A percentile compares a stretch with the other conserved stretches of the same genome.
These are phyloP conservation scores for Sebastes cheni DNA, from an alignment of 2,797 vertebrate genomes.

Conservation along the genomic window DNA sequence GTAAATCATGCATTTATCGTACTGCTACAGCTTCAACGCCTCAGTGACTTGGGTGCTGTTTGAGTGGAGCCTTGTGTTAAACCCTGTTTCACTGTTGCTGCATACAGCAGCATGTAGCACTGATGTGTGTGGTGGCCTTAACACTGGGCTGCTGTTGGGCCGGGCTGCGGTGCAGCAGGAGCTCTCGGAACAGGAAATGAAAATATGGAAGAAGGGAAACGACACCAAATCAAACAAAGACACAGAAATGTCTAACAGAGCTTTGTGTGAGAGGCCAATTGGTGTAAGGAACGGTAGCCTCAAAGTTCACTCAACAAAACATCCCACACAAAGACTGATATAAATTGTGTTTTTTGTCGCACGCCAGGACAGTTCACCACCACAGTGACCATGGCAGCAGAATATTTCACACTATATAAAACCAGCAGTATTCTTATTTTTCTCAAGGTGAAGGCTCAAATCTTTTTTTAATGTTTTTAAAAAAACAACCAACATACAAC, in stretches of 20 bases:
- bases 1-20: not conserved
- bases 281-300: not conserved
- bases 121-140: not conserved
- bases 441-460: not conserved
- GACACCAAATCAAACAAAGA: constrained; percentile 34
- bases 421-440: not conserved
- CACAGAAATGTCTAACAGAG: not conserved
- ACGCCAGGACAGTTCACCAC: not conserved
- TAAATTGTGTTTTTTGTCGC: not conserved
- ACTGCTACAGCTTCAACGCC: not conserved
- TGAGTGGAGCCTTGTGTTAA: not conserved
- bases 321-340: not conserved
- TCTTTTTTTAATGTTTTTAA: not conserved
- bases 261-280: not conserved
- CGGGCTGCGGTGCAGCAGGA: not conserved
- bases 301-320: not conserved
- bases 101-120: not conserved
- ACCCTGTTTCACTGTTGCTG: not conserved
- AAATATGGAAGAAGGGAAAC: constrained; percentile 69
- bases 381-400: not conserved
- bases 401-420: not conserved
- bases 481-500: no score
- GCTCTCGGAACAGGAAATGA: constrained; percentile 67
- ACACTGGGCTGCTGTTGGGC: not conserved
- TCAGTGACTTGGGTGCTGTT: not conserved